Evolutionary conservation across 2,888 invertebrate species (phyloP).

Genomic region (Drosophila rellima): DNA sequence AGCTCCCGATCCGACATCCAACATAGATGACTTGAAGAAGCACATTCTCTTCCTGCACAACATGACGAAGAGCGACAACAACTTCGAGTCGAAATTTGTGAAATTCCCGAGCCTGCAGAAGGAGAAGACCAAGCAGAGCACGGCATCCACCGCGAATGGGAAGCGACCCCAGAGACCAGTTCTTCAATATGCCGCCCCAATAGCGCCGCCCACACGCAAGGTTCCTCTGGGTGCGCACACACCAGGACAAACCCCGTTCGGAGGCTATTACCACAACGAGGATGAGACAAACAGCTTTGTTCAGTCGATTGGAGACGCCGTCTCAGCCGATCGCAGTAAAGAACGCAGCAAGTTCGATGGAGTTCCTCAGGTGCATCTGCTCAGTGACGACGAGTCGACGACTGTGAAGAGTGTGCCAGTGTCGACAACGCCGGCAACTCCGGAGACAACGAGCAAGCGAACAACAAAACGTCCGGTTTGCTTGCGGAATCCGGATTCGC

Average conservation of each 20-base stretch:
- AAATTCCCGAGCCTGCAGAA: slow-evolving; percentile 85
- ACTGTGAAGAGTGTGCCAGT: slow-evolving; percentile 49
- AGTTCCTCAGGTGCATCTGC: slow-evolving; percentile 84
- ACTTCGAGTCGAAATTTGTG: slow-evolving; percentile 85
- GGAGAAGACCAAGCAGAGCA: slow-evolving; percentile 65
- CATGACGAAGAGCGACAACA: slow-evolving; percentile 85
- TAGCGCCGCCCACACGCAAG: slow-evolving; percentile 81
- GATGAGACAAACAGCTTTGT: slow-evolving; percentile 71
- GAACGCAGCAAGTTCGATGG: slow-evolving; percentile 80
- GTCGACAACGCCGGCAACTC: slow-evolving; percentile 47
- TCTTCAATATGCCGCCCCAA: slow-evolving; percentile 81
- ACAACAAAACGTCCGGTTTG: slow-evolving; percentile 83
- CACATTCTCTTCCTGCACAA: slow-evolving; percentile 85
- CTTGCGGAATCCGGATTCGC: slow-evolving; percentile 83
- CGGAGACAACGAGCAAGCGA: slow-evolving; percentile 64
- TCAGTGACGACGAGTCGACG: slow-evolving; percentile 76
- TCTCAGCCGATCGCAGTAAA: slow-evolving; percentile 36
- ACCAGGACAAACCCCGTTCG: slow-evolving; percentile 66
- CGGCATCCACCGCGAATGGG: slow-evolving; percentile 42
- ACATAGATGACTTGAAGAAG: slow-evolving; percentile 85
- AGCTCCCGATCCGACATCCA: slow-evolving; percentile 76
- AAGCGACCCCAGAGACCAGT: slow-evolving; percentile 73
- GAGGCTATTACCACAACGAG: slow-evolving; percentile 80
- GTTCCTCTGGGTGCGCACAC: slow-evolving; percentile 62
- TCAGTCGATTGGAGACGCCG: slow-evolving; percentile 49